Percentiles rank a stretch among this genome's conserved stretches.
These are phyloP conservation scores for Megamerina dolium DNA, from an alignment of 2,888 invertebrate genomes.

Conservation along the genomic window DNA sequence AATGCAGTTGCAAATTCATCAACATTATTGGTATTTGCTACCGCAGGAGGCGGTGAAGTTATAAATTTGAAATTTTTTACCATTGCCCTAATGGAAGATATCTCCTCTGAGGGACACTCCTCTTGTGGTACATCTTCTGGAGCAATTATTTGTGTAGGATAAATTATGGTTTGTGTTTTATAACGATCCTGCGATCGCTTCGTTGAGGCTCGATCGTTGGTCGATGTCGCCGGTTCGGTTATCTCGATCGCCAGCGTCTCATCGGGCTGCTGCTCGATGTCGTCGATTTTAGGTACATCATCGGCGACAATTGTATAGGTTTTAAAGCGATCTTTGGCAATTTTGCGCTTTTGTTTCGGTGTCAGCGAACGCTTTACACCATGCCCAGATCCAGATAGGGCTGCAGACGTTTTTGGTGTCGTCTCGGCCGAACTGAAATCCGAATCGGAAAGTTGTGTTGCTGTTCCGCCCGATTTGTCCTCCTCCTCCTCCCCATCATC, in stretches of 20 bases:
- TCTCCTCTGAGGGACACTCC: conserved; percentile 29
- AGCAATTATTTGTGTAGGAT: conserved; percentile 19
- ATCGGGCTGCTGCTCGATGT: conserved; percentile 36
- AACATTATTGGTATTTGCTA: not conserved
- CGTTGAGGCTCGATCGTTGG: not conserved
- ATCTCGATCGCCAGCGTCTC: conserved; percentile 46
- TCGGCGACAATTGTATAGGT: conserved; percentile 74
- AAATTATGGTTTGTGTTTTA: conserved; percentile 61
- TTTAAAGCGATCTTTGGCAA: conserved; percentile 72
- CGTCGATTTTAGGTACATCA: conserved; percentile 44
- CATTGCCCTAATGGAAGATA: conserved; percentile 40
- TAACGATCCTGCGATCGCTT: conserved; percentile 55
- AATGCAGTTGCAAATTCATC: conserved; percentile 27
- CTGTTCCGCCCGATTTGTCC: conserved; percentile 39
- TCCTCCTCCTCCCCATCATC: conserved; percentile 31
- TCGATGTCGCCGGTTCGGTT: conserved; percentile 3
- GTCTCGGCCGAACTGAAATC: conserved; percentile 71
- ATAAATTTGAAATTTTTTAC: conserved; percentile 44
- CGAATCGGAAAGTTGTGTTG: conserved; percentile 61
- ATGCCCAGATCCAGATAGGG: conserved; percentile 23
- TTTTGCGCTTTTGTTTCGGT: conserved; percentile 69
- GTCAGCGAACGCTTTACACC: conserved; percentile 52
- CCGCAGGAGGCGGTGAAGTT: conserved; percentile 15
- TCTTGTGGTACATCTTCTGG: conserved; percentile 12
- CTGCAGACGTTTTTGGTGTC: conserved; percentile 61